Base-by-base conservation (phyloP, 2,113 vertebrate genomes). In the Axis porcinus region DNA sequence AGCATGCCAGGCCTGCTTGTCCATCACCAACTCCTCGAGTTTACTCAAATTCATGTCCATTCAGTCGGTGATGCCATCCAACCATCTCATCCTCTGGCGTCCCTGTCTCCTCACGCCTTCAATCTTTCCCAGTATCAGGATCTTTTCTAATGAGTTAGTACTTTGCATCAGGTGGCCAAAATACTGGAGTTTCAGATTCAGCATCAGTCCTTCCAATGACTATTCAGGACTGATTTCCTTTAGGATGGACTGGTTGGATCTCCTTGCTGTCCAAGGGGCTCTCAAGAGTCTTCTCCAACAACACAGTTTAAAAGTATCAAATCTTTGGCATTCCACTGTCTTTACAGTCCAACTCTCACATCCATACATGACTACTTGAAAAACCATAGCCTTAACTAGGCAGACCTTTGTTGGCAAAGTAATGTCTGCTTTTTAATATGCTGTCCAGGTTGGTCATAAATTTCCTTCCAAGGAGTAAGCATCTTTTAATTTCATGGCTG, bases 271-370 rank as follows among this genome's bases (percentile, higher is more conserved):
- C 7, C 2, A n/a, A 67, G 33, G 8, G 33, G n/a, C 62, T 67
- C 33, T 19, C 16, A 64, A 64, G 33, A 67, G 16, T 67, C 33
- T n/a, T n/a, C 33, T n/a, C 15, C 62, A 67, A n/a, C 4, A n/a
- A 2, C 16, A 67, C 16, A 67, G 62, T 17, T 64, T 30, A 17
- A 9, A 64, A 7, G 4, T 8, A n/a, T n/a, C 33, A 67, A 19
- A n/a, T n/a, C 62, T 19, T n/a, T 7, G 2, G 16, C 0, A 0
- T 16, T n/a, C 4, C 19, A 4, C 7, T 19, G 7, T 19, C 33
- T n/a, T 17, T n/a, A 2, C 17, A 67, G 62, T n/a, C 62, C 16
- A 67, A 67, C 33, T 67, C 62, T 67, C 33, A n/a, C n/a, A 67
- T 67, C 33, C 30, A 67, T 67, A 67, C 33, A n/a, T n/a, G 62